Base-by-base conservation (phyloP, 2,113 vertebrate genomes). In the Sinocyclocheilus grahami region DNA sequence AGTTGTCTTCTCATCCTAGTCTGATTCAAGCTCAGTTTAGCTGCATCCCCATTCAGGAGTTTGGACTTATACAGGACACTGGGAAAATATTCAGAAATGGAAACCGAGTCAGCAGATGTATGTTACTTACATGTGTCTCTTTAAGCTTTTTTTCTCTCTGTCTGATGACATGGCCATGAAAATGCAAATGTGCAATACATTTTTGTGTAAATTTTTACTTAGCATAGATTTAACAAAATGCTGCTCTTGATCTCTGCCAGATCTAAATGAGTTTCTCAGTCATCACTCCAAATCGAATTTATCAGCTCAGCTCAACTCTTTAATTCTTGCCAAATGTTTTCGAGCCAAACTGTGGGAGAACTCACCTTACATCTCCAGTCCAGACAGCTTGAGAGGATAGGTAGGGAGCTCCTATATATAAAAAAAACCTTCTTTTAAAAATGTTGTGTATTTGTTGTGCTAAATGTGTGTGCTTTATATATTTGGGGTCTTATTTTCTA, bases 21-120 rank as follows among this genome's bases (percentile, higher is more conserved):
- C 96, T 99, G 92, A 97, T 99, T 93, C 98, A 99, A 93, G 97
- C 98, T 93, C 97, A 99, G 22, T 89, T 99, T 58, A 96, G 97
- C 90, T 97, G 97, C 89, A 96, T 99, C 91, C 93, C 96, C 39
- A 84, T 99, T 92, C 97, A 97, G 92, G 98, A 99, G 89, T 99
- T 99, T 93, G 94, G 97, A 92, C 95, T 99, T 85, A 96, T 95
- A 18, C 98, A 99, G 91, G 97, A 99, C 90, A 98, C 94, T 48
- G 92, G 96, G 30, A 98, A 94, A 93, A 98, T 99, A 94, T 99
- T 99, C 94, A 96, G 95, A 93, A 98, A 89, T 91, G 97, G 97
- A 88, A 92, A 96, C 91, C 94, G 98, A 91, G 93, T 99, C 90
- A 97, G 96, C 93, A 98, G 93, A 97, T 99, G 98, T 99, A 96